Evolutionary conservation across 2,888 invertebrate genomes (phyloP).

Genomic region (Diogma glabrata): DNA sequence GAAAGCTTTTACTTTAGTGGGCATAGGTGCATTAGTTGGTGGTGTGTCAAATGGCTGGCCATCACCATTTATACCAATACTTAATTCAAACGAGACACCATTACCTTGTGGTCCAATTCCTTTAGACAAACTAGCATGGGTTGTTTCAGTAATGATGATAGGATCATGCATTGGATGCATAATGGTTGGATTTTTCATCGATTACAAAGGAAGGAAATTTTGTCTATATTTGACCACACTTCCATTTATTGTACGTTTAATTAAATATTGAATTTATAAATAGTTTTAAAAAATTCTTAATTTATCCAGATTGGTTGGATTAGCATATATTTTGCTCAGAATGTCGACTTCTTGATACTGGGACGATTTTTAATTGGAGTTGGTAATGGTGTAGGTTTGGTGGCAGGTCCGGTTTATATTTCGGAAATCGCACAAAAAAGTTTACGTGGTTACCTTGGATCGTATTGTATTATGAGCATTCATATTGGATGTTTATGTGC

Average conservation of each 20-base stretch:
- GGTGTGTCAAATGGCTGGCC: constrained; percentile 15
- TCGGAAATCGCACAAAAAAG: constrained; percentile 31
- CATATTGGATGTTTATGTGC: constrained; percentile 29
- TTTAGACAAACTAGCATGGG: constrained; percentile 23
- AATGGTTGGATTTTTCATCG: constrained; percentile 25
- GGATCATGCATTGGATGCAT: constrained; percentile 27
- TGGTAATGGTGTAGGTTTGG: constrained; percentile 27
- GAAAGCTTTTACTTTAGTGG: constrained; percentile 10
- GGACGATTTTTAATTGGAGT: constrained; percentile 29
- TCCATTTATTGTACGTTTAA: constrained; percentile 26
- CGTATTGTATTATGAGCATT: constrained; percentile 28
- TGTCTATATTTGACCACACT: constrained; percentile 26
- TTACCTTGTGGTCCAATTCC: constrained; percentile 22
- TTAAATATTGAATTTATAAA: background rate
- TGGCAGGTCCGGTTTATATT: constrained; percentile 28
- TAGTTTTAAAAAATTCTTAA: too few relatives aligned
- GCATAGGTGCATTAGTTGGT: constrained; percentile 5
- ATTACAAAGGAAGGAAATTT: constrained; percentile 27
- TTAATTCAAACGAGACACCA: constrained; percentile 22
- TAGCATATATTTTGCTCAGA: constrained; percentile 20
- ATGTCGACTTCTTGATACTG: constrained; percentile 23
- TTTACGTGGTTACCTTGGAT: constrained; percentile 32
- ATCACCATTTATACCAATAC: constrained; percentile 12
- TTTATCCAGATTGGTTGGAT: too few relatives aligned
- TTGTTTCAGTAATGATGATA: constrained; percentile 26